Base-by-base conservation (phyloP, 1,140 invertebrate species). In the Atopsyche davidsoni region DNA sequence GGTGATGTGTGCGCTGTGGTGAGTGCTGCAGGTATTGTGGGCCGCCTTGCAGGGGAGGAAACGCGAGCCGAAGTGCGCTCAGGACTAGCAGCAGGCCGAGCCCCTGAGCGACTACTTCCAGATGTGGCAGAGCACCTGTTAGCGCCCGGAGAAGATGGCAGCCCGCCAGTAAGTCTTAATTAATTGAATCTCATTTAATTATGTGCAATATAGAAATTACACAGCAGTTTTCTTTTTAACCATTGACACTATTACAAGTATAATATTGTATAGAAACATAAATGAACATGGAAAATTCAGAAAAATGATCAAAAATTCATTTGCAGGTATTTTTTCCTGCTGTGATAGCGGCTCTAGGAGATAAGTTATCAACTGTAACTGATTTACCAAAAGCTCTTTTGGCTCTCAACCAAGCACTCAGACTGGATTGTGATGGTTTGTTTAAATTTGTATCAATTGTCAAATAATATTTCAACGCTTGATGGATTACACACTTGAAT, bases 351-450 rank as follows among this genome's bases (percentile, higher is more conserved):
- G 67, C 75, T 25, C 60, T 81, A 17, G 61, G 69, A 11, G 64
- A 70, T 2, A 77, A 73, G 58, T 56, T 82, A 23, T 72, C 75
- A 32, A 73, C 73, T 17, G 68, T 80, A 11, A 75, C 75, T 55
- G 78, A 80, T 53, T 62, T 81, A 14, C 75, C 77, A 24, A 74
- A 66, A 46, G 75, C 78, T 0, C 76, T 82, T 40, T 67, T 76
- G 0, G 76, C 79, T 61, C 59, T 83, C 3, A 67, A 81, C 17
- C 71, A 79, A 53, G 68, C 75, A 1, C 59, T 83, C 17, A 75
- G 76, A 13, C 70, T 81, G 10, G 77, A 80, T 48, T 58, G 51
- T 32, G 36, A 44, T 16, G 51, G 55, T 58, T 49, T 7, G 39
- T 41, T 17, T 14, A 28, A 9, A 36, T 36, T 14, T 14, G 11